A percentile compares a stretch with the other conserved stretches of the same genome.
Evolutionary conservation across 2,113 vertebrate species (phyloP).

Genomic region (Cisticola juncidis): DNA sequence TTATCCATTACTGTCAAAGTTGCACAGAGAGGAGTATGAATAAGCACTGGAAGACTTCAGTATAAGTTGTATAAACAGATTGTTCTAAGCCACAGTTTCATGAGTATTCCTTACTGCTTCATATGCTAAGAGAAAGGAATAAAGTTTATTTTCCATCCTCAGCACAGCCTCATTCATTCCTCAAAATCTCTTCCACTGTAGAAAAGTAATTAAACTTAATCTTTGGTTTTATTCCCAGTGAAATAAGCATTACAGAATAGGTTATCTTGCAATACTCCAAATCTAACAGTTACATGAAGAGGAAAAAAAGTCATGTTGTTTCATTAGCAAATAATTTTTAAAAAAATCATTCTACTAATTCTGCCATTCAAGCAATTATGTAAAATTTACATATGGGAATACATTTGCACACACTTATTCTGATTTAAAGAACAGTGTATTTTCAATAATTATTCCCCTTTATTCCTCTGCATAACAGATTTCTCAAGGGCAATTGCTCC

Average conservation of each 20-base stretch:
- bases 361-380: neutral
- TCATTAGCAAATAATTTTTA: neutral
- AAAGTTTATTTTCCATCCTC: neutral
- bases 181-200: neutral
- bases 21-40: neutral
- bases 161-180: neutral
- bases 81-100: neutral
- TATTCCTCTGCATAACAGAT: neutral
- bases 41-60: neutral
- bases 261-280: neutral
- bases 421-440: neutral
- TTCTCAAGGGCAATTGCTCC: neutral
- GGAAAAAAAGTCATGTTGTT: neutral
- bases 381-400: neutral
- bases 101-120: neutral
- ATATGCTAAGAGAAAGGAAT: neutral
- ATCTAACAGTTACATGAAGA: neutral
- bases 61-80: neutral
- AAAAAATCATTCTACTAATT: neutral
- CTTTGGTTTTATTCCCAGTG: neutral
- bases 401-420: neutral
- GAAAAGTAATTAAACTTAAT: constrained; percentile 22
- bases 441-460: neutral
- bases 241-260: neutral
- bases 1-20: neutral